Evolutionary conservation across 2,113 vertebrate species (phyloP), one percentile per base, ranked within the genome.

Genomic region (Rhadina sibilatrix): DNA sequence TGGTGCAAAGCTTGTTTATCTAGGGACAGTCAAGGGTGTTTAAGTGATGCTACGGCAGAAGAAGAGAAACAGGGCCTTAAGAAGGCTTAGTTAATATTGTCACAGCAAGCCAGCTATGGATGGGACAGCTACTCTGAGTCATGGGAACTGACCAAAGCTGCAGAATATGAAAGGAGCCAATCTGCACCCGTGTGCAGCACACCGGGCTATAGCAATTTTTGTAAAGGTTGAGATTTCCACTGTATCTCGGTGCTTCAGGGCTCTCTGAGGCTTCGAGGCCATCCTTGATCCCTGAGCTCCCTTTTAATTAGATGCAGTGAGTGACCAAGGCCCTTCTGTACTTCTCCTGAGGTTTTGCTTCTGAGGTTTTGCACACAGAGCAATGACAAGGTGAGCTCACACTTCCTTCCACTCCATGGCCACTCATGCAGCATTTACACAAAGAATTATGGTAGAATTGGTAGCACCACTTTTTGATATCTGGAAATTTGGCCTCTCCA

Each of bases 351-450:
- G 50, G 37, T 53, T 53, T 84, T 69, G 49, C 54, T 66, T 30
- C 66, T 44, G 47, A 68, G 70, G 24, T 57, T 54, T 88, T 57
- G 47, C 53, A 7, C 24, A 33, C n/a, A 40, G 16, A 44, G 22
- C 64, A 19, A 6, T 6, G 46, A 10, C 17, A 8, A 37, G 24
- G 23, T 27, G 69, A 81, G 42, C 64, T 87, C 84, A 24, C 16
- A 15, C 17, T 35, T 89, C n/a, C 37, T 65, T 74, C 37, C 54
- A 53, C 37, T 10, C 22, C 0, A 0, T 13, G 25, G 57, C 75
- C 63, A 21, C 6, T 46, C 3, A 1, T 4, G 22, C 37, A 44
- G 54, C 5, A 0, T 44, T 46, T n/a, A 47, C 52, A n/a, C 4
- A 1, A 56, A 53, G n/a, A 31, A 28, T 59, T 57, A 7, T 17